These are phyloP conservation scores for Drosophila sproati DNA, from an alignment of 1,140 invertebrate species.

Conservation along the genomic window DNA sequence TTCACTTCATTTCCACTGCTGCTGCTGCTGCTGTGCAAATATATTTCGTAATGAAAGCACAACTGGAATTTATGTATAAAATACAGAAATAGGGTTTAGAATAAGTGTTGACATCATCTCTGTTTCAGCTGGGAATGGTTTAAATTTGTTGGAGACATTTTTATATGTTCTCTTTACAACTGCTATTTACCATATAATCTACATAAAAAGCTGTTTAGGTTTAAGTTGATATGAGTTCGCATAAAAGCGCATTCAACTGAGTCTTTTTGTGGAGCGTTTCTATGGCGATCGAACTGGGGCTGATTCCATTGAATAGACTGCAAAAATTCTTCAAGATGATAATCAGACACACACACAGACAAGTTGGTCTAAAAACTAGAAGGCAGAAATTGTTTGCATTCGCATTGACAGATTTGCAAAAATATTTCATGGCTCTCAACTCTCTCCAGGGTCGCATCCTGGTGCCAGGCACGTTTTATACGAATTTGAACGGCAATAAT, in stretches of 20 bases:
- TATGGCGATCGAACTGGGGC: constrained; percentile 12
- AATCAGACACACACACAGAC: constrained; percentile 7
- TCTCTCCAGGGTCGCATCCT: constrained; percentile 22
- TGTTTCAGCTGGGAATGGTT: constrained; percentile 9
- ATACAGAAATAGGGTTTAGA: constrained; percentile 19
- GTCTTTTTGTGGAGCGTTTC: constrained; percentile 8
- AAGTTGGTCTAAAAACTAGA: neutral
- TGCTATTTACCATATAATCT: too few relatives aligned
- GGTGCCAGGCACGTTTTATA: constrained; percentile 73
- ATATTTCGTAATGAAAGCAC: constrained; percentile 56
- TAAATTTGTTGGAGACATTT: neutral
- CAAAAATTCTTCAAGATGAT: constrained; percentile 35
- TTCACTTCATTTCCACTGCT: neutral
- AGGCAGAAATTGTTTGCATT: constrained; percentile 32
- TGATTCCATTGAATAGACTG: constrained; percentile 17
- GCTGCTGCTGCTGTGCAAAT: constrained; percentile 37
- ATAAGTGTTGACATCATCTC: constrained; percentile 48
- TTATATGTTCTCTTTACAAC: neutral
- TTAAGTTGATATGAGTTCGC: neutral
- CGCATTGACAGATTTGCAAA: constrained; percentile 56
- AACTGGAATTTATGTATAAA: constrained; percentile 21
- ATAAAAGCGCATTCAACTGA: constrained; percentile 18
- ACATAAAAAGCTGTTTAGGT: neutral
- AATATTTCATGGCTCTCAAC: constrained; percentile 30
- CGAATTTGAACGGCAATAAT: constrained; percentile 84